Conservation (phyloP, 1,140 invertebrate genomes). For the Leguminivora glycinivorella region DNA sequence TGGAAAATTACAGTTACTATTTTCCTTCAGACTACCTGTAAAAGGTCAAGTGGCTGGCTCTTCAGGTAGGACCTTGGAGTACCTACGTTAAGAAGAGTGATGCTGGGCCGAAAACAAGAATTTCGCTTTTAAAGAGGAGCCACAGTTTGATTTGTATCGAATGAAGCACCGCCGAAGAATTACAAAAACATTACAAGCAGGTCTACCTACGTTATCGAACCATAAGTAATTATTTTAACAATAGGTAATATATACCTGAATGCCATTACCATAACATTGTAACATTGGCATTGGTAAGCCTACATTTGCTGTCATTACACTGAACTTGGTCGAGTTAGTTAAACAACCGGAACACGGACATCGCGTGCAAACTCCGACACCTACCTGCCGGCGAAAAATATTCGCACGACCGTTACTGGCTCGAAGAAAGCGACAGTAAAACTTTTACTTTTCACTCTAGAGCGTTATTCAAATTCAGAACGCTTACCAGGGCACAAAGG, state of each 20-base stretch:
- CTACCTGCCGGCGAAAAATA: constrained; percentile 16
- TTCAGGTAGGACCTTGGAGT: too few species aligned
- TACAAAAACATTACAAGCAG: too few species aligned
- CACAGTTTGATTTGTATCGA: too few species aligned
- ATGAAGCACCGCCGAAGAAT: too few species aligned
- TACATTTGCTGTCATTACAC: constrained; percentile 1
- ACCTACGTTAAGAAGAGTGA: too few species aligned
- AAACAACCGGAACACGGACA: constrained; percentile 6
- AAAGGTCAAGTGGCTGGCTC: too few species aligned
- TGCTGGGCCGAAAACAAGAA: too few species aligned
- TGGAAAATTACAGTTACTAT: too few species aligned
- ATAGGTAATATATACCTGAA: background rate
- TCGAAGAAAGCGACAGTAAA: constrained; percentile 7
- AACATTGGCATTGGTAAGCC: background rate
- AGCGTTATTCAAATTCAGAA: constrained; percentile 8
- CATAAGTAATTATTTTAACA: too few species aligned
- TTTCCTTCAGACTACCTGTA: too few species aligned
- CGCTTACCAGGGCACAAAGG: constrained; percentile 13
- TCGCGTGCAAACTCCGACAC: constrained; percentile 3
- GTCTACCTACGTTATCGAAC: too few species aligned
- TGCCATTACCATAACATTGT: constrained; percentile 2
- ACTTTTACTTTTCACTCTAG: constrained; percentile 5
- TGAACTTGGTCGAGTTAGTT: constrained; percentile 2
- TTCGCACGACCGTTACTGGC: background rate
- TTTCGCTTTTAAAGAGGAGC: too few species aligned